These are phyloP conservation scores for Archocentrus centrarchus DNA, from an alignment of 2,113 vertebrate genomes.

Conservation along the genomic window DNA sequence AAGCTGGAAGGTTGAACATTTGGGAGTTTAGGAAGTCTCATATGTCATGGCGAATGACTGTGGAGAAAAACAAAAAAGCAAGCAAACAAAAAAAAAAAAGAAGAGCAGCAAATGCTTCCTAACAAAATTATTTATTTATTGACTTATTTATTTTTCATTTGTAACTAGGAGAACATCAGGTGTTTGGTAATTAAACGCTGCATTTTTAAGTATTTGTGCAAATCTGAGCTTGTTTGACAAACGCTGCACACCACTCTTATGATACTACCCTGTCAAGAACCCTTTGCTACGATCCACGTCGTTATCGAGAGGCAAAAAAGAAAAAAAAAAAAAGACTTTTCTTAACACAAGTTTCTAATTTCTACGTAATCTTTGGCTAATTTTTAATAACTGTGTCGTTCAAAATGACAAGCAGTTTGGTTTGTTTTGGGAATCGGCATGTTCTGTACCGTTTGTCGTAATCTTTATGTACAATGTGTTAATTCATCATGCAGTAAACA, in stretches of 20 bases:
- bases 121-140: slow-evolving; percentile 70
- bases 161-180: slow-evolving; percentile 56
- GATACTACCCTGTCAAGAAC: slow-evolving; percentile 56
- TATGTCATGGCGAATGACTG: slow-evolving; percentile 18
- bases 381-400: slow-evolving; percentile 50
- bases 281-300: slow-evolving; percentile 40
- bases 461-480: slow-evolving; percentile 20
- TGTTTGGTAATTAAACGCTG: slow-evolving; percentile 55
- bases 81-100: background rate
- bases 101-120: slow-evolving; percentile 48
- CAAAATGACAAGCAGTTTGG: slow-evolving; percentile 28
- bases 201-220: slow-evolving; percentile 62
- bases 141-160: slow-evolving; percentile 75
- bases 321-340: background rate
- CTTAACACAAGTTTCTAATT: slow-evolving; percentile 31
- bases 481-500: slow-evolving; percentile 49
- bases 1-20: background rate
- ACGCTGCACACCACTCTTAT: slow-evolving; percentile 60
- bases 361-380: slow-evolving; percentile 38
- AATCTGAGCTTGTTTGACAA: slow-evolving; percentile 41
- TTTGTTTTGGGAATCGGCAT: slow-evolving; percentile 44
- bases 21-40: slow-evolving; percentile 7
- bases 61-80: background rate
- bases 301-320: background rate
- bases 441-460: slow-evolving; percentile 42